Evolutionary conservation across 1,140 invertebrate species (phyloP), one percentile per base, ranked within the genome.

Genomic region (Stenopsyche tienmushanensis): DNA sequence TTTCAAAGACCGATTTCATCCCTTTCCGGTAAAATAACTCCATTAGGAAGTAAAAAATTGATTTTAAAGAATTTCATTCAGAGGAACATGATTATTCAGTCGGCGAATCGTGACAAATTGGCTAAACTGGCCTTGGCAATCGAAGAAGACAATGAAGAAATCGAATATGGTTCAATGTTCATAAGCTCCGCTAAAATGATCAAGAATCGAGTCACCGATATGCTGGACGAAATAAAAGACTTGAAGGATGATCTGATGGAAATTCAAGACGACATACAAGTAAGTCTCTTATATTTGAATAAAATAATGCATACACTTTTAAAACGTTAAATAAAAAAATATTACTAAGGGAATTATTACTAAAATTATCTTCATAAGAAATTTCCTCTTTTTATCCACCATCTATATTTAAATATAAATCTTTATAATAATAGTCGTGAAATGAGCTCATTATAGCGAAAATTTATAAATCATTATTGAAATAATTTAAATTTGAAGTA

Each of bases 231-330:
- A 72, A 78, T 78, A 1, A 71, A 78, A 15, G 73, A 73, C 18
- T 72, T 81, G 59, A 77, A 78, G 72, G 74, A 74, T 62, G 76
- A 79, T 72, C 69, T 81, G 69, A 75, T 77, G 13, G 78, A 73
- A 69, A 80, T 81, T 69, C 75, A 78, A 70, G 74, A 78, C 50
- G 79, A 80, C 75, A 75, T 81, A 69, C 78, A 81, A 76, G 80
- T 81, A 76, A 67, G 69, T 42, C 41, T 39, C 41, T 49, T 26
- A 41, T 34, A 21, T 44, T 9, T 41, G 3, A 41, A 25, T 57
- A 25, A 34, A 53, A 29, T 10, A 29, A 18, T 39, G 53, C 9
- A 34, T 39, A n/a, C n/a, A 8, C n/a, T 39, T 39, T n/a, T n/a
- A n/a, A n/a, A n/a, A n/a, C n/a, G n/a, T n/a, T n/a, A n/a, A n/a